A percentile compares a stretch with the other conserved stretches of the same genome.
Conservation (phyloP, 2,888 invertebrate genomes). For the Odontocerum albicorne region DNA sequence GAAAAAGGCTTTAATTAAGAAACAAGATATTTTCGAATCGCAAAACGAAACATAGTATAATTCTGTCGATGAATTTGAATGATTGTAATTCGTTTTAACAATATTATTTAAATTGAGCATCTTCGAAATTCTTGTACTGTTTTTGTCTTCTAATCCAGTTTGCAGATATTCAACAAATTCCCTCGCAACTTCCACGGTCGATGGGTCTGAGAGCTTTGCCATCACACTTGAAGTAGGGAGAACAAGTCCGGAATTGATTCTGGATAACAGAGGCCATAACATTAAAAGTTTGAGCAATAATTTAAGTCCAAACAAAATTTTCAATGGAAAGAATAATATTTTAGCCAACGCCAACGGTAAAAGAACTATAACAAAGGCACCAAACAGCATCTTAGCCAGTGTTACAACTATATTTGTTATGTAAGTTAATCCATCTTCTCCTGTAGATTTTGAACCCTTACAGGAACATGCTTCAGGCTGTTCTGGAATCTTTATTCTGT, state of each 20-base stretch:
- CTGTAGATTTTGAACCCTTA: slow-evolving; percentile 38
- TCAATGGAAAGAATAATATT: slow-evolving; percentile 49
- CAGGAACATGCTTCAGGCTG: slow-evolving; percentile 18
- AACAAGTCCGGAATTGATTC: slow-evolving; percentile 49
- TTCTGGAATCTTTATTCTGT: slow-evolving; percentile 11
- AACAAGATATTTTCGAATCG: slow-evolving; percentile 26
- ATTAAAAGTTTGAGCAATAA: slow-evolving; percentile 50
- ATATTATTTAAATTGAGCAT: neutral
- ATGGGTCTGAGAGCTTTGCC: slow-evolving; percentile 17
- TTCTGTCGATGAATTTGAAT: neutral
- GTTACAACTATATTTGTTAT: slow-evolving; percentile 40
- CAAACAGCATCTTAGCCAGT: slow-evolving; percentile 54
- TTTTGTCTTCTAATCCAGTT: slow-evolving; percentile 6
- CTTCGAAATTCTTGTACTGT: slow-evolving; percentile 17
- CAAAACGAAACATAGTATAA: slow-evolving; percentile 16
- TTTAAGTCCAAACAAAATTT: slow-evolving; percentile 49
- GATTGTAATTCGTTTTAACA: neutral
- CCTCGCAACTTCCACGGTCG: slow-evolving; percentile 18
- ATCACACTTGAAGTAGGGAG: slow-evolving; percentile 11
- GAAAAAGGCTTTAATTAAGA: slow-evolving; percentile 12
- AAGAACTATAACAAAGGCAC: slow-evolving; percentile 49
- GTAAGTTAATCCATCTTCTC: slow-evolving; percentile 23
- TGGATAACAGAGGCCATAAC: slow-evolving; percentile 54
- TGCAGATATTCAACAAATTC: slow-evolving; percentile 17
- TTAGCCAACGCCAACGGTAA: slow-evolving; percentile 51